Evolutionary conservation across 2,113 vertebrate species (phyloP), one percentile per base, ranked within the genome.

Genomic region (Tauraco erythrolophus): DNA sequence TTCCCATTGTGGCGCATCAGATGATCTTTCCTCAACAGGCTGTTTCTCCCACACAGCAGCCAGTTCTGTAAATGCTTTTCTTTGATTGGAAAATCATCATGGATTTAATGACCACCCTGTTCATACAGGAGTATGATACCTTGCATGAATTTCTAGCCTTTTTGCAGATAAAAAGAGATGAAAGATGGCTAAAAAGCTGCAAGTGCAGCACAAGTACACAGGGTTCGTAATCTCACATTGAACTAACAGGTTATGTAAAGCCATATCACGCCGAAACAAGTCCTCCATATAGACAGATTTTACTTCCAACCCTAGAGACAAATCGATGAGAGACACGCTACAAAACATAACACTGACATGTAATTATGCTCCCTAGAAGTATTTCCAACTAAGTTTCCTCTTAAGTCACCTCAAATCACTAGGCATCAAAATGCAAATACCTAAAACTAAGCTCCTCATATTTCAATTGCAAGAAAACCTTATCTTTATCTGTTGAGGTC

Each of bases 271-370:
- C 22, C 14, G 70, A 50, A 3, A 21, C 11, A 45, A 25, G n/a
- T 61, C 30, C 19, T 70, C 60, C n/a, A 16, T 5, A n/a, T 13
- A 80, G 28, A 14, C 39, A 53, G 22, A 14, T 14, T 48, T 83
- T 74, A 54, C 64, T 71, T 64, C 48, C 25, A 10, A 30, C 30
- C 25, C 72, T 66, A 5, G 8, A 75, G 11, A 37, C 16, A 64
- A 62, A 74, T 3, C 43, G n/a, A 4, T 1, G 27, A 69, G 8
- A 75, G 37, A 79, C 66, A 46, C 0, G 0, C 2, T 60, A 33
- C 22, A n/a, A 48, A 0, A 25, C 48, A 43, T 60, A 62, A 21
- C 6, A 60, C 3, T 27, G 30, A 39, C 6, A 11, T 10, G 33
- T 9, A 19, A 65, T 69, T 51, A 12, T 12, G 3, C 2, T 17